Conservation (phyloP, 2,113 vertebrate genomes). For the Siniperca chuatsi region DNA sequence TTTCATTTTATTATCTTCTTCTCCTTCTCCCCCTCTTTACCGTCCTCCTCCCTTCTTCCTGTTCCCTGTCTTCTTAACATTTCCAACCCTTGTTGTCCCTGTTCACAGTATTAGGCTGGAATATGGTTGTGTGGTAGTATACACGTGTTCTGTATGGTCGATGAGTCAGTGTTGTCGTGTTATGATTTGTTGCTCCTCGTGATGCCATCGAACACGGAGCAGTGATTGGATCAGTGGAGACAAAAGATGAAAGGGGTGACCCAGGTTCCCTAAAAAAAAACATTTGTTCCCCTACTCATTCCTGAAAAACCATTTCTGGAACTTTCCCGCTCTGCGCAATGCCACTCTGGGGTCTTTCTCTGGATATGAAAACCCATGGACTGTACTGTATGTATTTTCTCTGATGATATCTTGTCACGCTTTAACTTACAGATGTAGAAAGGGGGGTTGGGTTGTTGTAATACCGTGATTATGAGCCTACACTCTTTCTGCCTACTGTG, state of each 20-base stretch:
- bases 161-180: slow-evolving; percentile 71
- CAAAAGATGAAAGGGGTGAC: slow-evolving; percentile 77
- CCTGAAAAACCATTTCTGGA: slow-evolving; percentile 46
- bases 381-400: slow-evolving; percentile 68
- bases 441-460: slow-evolving; percentile 23
- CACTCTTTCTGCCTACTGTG: slow-evolving; percentile 38
- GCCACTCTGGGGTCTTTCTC: slow-evolving; percentile 59
- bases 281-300: slow-evolving; percentile 56
- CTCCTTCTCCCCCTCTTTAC: slow-evolving; percentile 37
- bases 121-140: slow-evolving; percentile 83
- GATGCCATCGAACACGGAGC: slow-evolving; percentile 68
- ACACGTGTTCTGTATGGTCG: slow-evolving; percentile 75
- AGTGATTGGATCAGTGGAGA: slow-evolving; percentile 46
- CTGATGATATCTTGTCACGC: slow-evolving; percentile 45
- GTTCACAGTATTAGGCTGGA: slow-evolving; percentile 82
- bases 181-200: slow-evolving; percentile 66
- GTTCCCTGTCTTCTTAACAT: slow-evolving; percentile 40
- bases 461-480: slow-evolving; percentile 25
- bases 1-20: slow-evolving; percentile 63
- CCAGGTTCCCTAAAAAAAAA: slow-evolving; percentile 74
- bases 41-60: slow-evolving; percentile 5
- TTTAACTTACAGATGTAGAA: slow-evolving; percentile 46
- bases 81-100: slow-evolving; percentile 43
- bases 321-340: slow-evolving; percentile 57
- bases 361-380: slow-evolving; percentile 50